phyloP scores from a whole-genome alignment of 2,113 vertebrate genomes.

The Acrocephalus arundinaceus region DNA sequence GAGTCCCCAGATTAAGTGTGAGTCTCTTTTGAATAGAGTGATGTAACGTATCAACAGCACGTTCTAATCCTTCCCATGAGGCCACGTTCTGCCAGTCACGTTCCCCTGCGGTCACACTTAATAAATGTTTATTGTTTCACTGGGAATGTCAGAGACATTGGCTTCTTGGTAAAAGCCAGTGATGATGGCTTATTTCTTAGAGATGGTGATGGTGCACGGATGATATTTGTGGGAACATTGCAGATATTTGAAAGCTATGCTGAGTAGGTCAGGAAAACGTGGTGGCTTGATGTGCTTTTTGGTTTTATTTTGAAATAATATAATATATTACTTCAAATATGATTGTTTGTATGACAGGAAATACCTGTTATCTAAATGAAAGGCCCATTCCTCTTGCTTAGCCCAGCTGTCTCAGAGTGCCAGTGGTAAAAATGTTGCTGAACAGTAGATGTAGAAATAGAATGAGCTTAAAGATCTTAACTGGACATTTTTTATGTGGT shows the following conservation, averaged over 20 bases:
- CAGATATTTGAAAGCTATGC: neutral
- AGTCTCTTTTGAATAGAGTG: neutral
- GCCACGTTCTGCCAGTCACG: neutral
- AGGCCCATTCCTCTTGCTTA: neutral
- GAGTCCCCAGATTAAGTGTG: neutral
- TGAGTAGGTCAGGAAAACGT: neutral
- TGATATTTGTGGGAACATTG: neutral
- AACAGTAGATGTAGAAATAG: neutral
- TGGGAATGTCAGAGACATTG: neutral
- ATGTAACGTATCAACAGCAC: neutral
- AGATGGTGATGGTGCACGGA: neutral
- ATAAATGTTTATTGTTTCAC: neutral
- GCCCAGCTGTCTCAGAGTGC: neutral
- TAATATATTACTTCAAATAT: neutral
- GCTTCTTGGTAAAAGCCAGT: neutral
- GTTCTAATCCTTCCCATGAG: neutral
- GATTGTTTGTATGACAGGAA: neutral
- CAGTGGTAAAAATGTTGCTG: neutral
- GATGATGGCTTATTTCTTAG: neutral
- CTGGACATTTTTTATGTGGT: neutral
- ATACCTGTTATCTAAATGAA: neutral
- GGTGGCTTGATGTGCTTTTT: neutral
- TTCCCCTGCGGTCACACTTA: neutral
- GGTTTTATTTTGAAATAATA: neutral
- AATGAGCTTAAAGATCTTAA: neutral